Conservation (phyloP, 2,113 vertebrate genomes). For the Silurus glanis region DNA sequence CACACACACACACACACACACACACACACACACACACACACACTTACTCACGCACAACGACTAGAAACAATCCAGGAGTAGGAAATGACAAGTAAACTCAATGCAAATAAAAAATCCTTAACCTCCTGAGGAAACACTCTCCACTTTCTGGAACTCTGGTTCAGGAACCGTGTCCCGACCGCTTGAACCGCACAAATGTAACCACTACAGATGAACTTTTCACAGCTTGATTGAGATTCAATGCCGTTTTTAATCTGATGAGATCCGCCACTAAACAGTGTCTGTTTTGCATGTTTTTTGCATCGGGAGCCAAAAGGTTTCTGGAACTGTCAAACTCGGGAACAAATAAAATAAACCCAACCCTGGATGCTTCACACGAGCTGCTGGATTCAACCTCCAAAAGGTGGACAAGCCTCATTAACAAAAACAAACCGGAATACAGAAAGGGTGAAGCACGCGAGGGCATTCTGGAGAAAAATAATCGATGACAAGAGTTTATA, state of each 20-base stretch:
- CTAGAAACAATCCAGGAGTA: not conserved
- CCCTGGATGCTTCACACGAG: too few species aligned
- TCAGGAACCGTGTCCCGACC: not conserved
- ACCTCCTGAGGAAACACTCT: not conserved
- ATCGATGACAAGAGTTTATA: too few species aligned
- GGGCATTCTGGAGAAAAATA: too few species aligned
- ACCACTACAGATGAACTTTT: not conserved
- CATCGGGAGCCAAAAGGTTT: not conserved
- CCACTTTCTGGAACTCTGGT: not conserved
- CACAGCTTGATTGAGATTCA: not conserved
- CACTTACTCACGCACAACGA: too few species aligned
- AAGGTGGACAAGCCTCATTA: too few species aligned
- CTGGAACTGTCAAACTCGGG: not conserved
- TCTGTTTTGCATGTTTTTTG: not conserved
- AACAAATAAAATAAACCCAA: too few species aligned
- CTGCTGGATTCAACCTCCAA: too few species aligned
- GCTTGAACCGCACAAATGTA: not conserved
- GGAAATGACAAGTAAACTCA: not conserved
- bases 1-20: not conserved
- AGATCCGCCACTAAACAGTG: not conserved
- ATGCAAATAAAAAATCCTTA: not conserved
- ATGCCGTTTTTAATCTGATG: not conserved
- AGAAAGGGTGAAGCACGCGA: too few species aligned
- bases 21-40: not conserved
- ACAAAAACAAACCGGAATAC: too few species aligned